Evolutionary conservation across 1,140 invertebrate genomes (phyloP), one percentile per base, ranked within the genome.

Genomic region (Formica selysi): DNA sequence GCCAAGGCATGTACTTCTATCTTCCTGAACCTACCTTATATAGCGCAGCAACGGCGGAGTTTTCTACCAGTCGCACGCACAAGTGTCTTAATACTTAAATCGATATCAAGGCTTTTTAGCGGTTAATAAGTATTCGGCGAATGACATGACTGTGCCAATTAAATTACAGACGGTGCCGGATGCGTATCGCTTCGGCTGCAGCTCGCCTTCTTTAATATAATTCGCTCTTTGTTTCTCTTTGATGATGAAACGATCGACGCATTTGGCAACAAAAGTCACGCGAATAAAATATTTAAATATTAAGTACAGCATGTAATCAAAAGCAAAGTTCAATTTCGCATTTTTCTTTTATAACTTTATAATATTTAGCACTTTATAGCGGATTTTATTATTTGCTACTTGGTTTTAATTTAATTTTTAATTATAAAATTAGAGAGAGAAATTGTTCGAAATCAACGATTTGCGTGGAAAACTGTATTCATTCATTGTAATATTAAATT

Each of bases 1-100:
- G 10, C 64, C n/a, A 22, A 41, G 36, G 32, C 26, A 32, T 29
- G n/a, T 48, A 78, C 26, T 36, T 19, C 19, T 54, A 26, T 80
- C 78, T 80, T 80, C 62, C 44, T 41, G 76, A 68, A 70, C 16
- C n/a, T 29, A 78, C 61, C 76, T 70, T 54, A 80, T 80, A 80
- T 29, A 48, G 78, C n/a, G 13, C 48, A 26, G 22, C 36, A 8
- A 1, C 13, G 16, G 19, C 41, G 2, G 16, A 41, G 41, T 70
- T 70, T 71, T 16, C 65, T 26, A 29, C 51, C 32, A 22, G 44
- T 29, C 51, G 48, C 32, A 26, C 22, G 36, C 65, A 16, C 76
- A 48, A 78, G 48, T 59, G 36, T 38, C 65, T 59, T 51, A 19
- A 81, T 71, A 70, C 26, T 59, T 44, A 44, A 70, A 80, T 80